These are phyloP conservation scores for Drosophila borborema DNA, from an alignment of 2,888 invertebrate species.

Conservation along the genomic window DNA sequence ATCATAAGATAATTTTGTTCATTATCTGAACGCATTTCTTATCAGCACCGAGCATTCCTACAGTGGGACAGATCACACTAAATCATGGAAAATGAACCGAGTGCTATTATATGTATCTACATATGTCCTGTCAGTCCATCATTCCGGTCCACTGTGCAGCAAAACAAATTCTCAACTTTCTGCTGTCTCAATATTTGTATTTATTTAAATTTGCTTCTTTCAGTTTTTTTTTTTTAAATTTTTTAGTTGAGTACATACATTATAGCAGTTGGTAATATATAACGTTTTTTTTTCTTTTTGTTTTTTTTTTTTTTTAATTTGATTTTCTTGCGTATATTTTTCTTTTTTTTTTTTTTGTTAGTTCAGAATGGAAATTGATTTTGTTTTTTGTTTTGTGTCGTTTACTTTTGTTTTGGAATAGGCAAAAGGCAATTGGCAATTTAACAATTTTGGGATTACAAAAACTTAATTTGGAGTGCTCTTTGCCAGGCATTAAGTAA, in stretches of 20 bases:
- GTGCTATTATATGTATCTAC: too few relatives aligned
- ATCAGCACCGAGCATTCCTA: conserved; percentile 23
- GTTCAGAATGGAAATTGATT: conserved; percentile 55
- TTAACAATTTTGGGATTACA: conserved; percentile 27
- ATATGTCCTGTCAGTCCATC: neutral
- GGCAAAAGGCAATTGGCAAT: conserved; percentile 48
- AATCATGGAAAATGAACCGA: neutral
- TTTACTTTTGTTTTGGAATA: conserved; percentile 28
- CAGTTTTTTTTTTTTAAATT: conserved; percentile 56
- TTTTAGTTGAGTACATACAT: conserved; percentile 70
- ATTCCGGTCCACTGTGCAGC: neutral
- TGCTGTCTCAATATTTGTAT: conserved; percentile 73
- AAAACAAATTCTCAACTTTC: conserved; percentile 7
- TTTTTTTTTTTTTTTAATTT: conserved; percentile 52
- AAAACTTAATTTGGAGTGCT: conserved; percentile 8
- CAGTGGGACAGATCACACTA: neutral
- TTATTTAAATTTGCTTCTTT: conserved; percentile 75
- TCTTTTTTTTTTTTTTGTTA: conserved; percentile 28
- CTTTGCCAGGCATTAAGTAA: conserved; percentile 33
- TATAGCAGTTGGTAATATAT: conserved; percentile 78
- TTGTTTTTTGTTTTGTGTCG: conserved; percentile 11
- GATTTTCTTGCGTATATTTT: conserved; percentile 73
- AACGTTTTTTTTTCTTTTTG: conserved; percentile 64
- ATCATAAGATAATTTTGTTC: conserved; percentile 64
- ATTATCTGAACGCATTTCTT: conserved; percentile 36